A percentile compares a stretch with the other conserved stretches of the same genome.
Conservation (phyloP, 92 coral and sea anemone species). For the Virgularia gustaviana region DNA sequence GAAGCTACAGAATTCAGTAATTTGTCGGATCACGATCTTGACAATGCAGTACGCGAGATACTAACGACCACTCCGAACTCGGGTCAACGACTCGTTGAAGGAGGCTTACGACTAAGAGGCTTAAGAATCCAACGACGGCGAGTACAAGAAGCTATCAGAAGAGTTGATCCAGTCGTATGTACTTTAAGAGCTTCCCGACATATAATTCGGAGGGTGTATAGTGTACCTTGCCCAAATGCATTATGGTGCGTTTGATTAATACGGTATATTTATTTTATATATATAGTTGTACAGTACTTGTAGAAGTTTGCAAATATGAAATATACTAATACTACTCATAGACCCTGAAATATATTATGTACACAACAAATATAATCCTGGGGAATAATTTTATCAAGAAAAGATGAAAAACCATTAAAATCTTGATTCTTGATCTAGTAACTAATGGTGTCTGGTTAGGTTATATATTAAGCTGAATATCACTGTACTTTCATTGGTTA, state of each 20-base stretch:
- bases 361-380: too few species aligned
- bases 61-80: background rate
- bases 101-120: background rate
- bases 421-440: background rate
- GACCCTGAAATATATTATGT: too few species aligned
- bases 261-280: background rate
- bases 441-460: too few species aligned
- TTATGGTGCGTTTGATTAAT: constrained; percentile 20
- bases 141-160: background rate
- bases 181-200: constrained; percentile 27
- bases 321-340: background rate
- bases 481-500: too few species aligned
- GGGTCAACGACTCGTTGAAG: constrained; percentile 3
- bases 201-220: constrained; percentile 25
- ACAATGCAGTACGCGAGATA: background rate
- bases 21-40: background rate
- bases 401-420: background rate
- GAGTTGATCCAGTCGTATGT: background rate
- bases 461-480: too few species aligned
- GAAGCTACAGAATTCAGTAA: background rate
- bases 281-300: background rate
- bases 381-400: too few species aligned
- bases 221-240: constrained; percentile 40
- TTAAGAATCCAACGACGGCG: constrained; percentile 3
- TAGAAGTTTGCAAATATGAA: background rate